Evolutionary conservation across 2,888 invertebrate genomes (phyloP).

Genomic region (Pelosia muscerda): DNA sequence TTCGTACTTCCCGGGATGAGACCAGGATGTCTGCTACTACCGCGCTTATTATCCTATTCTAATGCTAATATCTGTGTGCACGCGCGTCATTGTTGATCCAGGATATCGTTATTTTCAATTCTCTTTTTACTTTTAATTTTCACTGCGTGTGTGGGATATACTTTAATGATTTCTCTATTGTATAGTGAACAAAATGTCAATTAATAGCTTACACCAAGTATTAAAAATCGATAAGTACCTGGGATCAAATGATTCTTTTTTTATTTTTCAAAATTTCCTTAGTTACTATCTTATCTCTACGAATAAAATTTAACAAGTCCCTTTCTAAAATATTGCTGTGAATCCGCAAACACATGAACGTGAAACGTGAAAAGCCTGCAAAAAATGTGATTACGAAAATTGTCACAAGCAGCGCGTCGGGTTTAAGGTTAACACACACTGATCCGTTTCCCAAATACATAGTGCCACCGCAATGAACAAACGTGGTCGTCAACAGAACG

Average conservation of each 20-base stretch:
- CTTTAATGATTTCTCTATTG: conserved; percentile 7
- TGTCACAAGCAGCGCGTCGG: conserved; percentile 60
- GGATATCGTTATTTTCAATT: conserved; percentile 19
- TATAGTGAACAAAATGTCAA: background rate
- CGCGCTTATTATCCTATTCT: background rate
- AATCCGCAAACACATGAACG: conserved; percentile 20
- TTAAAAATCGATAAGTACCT: background rate
- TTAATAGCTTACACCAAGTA: too few relatives aligned
- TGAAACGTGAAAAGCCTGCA: conserved; percentile 38
- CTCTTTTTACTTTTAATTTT: conserved; percentile 18
- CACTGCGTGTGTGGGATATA: conserved; percentile 16
- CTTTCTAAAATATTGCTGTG: background rate
- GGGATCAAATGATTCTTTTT: too few relatives aligned
- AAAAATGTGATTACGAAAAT: conserved; percentile 52
- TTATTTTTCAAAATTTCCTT: background rate
- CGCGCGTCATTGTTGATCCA: conserved; percentile 23
- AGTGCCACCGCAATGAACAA: conserved; percentile 73
- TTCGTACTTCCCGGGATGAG: background rate
- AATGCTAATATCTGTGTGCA: conserved; percentile 22
- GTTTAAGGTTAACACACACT: conserved; percentile 69
- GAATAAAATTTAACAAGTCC: background rate
- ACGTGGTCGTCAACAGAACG: conserved; percentile 67
- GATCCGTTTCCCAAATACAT: conserved; percentile 74
- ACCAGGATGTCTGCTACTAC: background rate
- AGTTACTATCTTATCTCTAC: background rate